Evolutionary conservation across 2,797 vertebrate species (phyloP).

Genomic region (Poeciliopsis turneri): DNA sequence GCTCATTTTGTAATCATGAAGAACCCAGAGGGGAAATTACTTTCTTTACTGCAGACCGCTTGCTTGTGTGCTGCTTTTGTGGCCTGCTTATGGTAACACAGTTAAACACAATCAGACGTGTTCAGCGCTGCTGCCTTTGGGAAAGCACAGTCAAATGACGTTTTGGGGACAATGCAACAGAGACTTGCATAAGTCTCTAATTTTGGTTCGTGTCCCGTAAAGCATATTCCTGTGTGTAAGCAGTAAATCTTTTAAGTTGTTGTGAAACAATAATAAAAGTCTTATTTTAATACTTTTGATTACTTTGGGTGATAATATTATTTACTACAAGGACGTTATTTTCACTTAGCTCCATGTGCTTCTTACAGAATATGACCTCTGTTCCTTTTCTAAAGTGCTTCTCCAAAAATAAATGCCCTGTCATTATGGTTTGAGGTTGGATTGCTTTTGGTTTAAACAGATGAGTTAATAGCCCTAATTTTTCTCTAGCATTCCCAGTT

Average conservation of each 20-base stretch:
- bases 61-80: constrained; percentile 44
- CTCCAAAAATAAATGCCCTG: constrained; percentile 58
- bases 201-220: neutral
- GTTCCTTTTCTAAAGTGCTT: constrained; percentile 39
- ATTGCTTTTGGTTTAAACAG: constrained; percentile 53
- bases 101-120: constrained; percentile 29
- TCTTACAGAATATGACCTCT: constrained; percentile 18
- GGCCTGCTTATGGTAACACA: constrained; percentile 34
- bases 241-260: neutral
- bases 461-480: constrained; percentile 12
- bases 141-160: constrained; percentile 3
- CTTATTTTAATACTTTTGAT: neutral
- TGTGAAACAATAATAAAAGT: neutral
- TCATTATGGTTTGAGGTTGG: constrained; percentile 56
- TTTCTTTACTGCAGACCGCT: constrained; percentile 46
- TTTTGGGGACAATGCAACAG: neutral
- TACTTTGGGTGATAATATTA: constrained; percentile 14
- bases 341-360: constrained; percentile 18
- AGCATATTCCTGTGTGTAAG: constrained; percentile 21
- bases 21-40: constrained; percentile 46
- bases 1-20: constrained; percentile 75
- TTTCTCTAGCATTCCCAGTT: constrained; percentile 12
- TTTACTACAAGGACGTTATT: constrained; percentile 14
- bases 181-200: neutral
- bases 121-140: constrained; percentile 39